Base-by-base conservation (phyloP, 2,888 invertebrate species). In the Xiphydria camelus region DNA sequence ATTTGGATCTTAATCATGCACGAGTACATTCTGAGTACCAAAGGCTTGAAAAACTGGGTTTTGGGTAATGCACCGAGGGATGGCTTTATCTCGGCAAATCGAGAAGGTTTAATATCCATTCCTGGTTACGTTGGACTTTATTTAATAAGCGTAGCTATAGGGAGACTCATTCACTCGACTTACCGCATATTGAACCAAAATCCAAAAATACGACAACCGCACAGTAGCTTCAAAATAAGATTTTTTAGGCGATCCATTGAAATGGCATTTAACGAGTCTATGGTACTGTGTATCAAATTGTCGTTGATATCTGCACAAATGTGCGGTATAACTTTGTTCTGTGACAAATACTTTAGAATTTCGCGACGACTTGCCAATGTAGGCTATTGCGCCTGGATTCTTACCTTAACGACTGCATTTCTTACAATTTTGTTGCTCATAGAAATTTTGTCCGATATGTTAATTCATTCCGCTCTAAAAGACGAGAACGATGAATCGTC, bases 101-200 rank as follows among this genome's bases (percentile, higher is more conserved):
- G 91, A 45, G 98, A 99, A 78, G 98, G 98, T 0, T 76, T 98
- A 25, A 83, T 85, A 15, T 95, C 97, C 0, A 79, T 87, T 23
- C 77, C 89, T 0, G 97, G 98, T 1, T 97, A 92, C 72, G 77
- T 93, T 0, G 83, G 89, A 0, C 76, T 98, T 4, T 95, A 93
- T 75, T 79, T 95, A 45, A 80, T 87, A 52, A 87, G 89, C 18
- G 83, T 86, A 41, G 80, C 83, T 58, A 68, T 88, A 40, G 87
- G 86, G 26, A 75, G 77, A 53, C 67, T 82, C 39, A 67, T 87
- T 37, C 64, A 74, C 32, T 67, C 67, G 1, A 61, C 68, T 1
- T 71, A 65, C 41, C 33, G 49, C 15, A 56, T 23, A 49, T 2
- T 19, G 15, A 17, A 17, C 1, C 10, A 18, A 42, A 9, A 21